Percentiles rank a stretch among this genome's conserved stretches.
These are phyloP conservation scores for Metellina segmentata DNA, from an alignment of 2,888 invertebrate genomes.

Conservation along the genomic window DNA sequence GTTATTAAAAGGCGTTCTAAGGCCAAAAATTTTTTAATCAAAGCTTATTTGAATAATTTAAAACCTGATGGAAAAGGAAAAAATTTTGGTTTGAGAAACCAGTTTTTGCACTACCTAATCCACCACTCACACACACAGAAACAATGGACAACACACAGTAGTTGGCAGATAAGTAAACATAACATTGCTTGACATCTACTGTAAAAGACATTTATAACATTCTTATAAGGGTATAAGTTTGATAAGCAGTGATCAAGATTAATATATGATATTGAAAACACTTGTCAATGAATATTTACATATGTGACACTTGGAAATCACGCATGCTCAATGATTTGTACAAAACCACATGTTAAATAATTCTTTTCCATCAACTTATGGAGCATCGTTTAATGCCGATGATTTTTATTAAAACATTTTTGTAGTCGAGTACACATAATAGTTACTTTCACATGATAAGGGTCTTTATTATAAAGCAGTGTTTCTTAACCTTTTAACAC, in stretches of 20 bases:
- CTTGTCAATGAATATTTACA: constrained; percentile 22
- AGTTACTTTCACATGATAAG: not conserved
- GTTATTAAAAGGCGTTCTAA: too few relatives aligned
- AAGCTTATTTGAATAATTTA: not conserved
- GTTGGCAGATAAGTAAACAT: not conserved
- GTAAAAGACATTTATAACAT: too few relatives aligned
- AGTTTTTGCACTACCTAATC: too few relatives aligned
- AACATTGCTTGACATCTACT: not conserved
- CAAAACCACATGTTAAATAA: not conserved
- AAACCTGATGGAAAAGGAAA: too few relatives aligned
- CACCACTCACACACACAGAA: not conserved
- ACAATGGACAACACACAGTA: not conserved
- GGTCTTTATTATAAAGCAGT: not conserved
- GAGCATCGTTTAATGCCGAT: not conserved
- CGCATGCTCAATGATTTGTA: not conserved
- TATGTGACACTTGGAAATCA: constrained; percentile 2
- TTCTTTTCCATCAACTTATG: not conserved
- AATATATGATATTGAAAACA: constrained; percentile 1
- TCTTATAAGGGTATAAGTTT: not conserved
- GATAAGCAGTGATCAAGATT: not conserved
- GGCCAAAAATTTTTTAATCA: not conserved
- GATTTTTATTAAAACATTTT: not conserved
- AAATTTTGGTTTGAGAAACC: too few relatives aligned
- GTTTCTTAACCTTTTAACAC: not conserved
- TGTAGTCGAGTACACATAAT: not conserved